Evolutionary conservation across 1,140 invertebrate species (phyloP).

Genomic region (Lordiphosa mommai): DNA sequence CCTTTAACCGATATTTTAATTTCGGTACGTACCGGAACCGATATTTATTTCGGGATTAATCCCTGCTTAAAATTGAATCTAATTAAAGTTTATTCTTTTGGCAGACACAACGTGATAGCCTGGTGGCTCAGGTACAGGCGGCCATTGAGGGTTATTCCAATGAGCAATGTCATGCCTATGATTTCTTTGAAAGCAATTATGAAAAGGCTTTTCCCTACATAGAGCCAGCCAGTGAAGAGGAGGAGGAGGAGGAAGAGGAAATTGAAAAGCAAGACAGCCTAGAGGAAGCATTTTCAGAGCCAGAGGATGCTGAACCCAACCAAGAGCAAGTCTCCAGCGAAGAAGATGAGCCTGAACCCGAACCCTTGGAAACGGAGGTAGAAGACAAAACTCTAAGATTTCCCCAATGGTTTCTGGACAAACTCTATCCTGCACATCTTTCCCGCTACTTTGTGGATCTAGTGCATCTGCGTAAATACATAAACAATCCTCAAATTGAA

Average conservation of each 20-base stretch:
- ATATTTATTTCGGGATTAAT: too few species aligned
- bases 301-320: slow-evolving; percentile 21
- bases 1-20: too few species aligned
- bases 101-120: slow-evolving; percentile 79
- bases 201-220: slow-evolving; percentile 40
- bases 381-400: slow-evolving; percentile 70
- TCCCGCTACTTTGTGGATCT: slow-evolving; percentile 86
- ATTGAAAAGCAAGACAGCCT: slow-evolving; percentile 22
- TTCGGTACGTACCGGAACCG: too few species aligned
- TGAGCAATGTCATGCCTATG: slow-evolving; percentile 81
- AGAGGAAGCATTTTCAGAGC: neutral
- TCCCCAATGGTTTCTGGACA: slow-evolving; percentile 85
- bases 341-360: slow-evolving; percentile 26
- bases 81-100: neutral
- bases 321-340: slow-evolving; percentile 5
- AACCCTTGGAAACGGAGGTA: slow-evolving; percentile 25
- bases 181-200: slow-evolving; percentile 81
- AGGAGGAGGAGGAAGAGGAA: slow-evolving; percentile 1
- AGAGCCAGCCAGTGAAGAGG: slow-evolving; percentile 38
- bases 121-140: slow-evolving; percentile 82
- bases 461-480: slow-evolving; percentile 83
- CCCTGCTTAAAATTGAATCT: neutral
- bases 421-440: slow-evolving; percentile 82
- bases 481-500: slow-evolving; percentile 88
- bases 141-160: slow-evolving; percentile 84